phyloP scores from a whole-genome alignment of 2,888 invertebrate genomes.

The Andrena camellia region DNA sequence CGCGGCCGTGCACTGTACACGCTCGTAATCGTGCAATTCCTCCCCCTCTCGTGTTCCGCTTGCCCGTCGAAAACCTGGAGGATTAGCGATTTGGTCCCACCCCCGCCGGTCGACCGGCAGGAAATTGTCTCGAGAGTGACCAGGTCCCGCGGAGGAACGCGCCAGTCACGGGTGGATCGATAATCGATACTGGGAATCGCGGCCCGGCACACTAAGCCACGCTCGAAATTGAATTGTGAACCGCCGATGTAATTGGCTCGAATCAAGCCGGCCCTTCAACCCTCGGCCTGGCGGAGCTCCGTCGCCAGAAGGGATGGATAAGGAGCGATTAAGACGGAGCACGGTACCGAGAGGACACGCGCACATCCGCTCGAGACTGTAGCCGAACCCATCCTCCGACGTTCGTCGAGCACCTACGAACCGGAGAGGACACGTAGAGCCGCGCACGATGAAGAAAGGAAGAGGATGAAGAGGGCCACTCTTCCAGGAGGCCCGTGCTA shows the following conservation, averaged over 20 bases:
- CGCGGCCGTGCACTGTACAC: constrained; percentile 13
- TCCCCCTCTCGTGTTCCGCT: background rate
- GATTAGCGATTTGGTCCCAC: constrained; percentile 38
- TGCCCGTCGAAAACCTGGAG: constrained; percentile 25
- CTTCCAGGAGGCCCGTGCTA: constrained; percentile 63
- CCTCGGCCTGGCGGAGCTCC: background rate
- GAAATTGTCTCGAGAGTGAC: constrained; percentile 52
- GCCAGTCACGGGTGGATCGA: constrained; percentile 58
- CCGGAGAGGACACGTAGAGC: background rate
- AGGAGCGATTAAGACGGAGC: constrained; percentile 76
- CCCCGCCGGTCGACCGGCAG: constrained; percentile 14
- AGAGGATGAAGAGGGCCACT: constrained; percentile 59
- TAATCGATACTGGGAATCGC: constrained; percentile 63
- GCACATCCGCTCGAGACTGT: constrained; percentile 6
- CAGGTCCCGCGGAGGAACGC: constrained; percentile 21
- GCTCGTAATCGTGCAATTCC: constrained; percentile 42
- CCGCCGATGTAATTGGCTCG: constrained; percentile 79
- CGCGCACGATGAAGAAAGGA: background rate
- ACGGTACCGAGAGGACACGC: constrained; percentile 22
- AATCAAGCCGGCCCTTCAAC: constrained; percentile 68
- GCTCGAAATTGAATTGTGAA: constrained; percentile 78
- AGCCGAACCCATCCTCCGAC: background rate
- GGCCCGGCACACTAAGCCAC: constrained; percentile 14
- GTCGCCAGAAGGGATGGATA: constrained; percentile 64
- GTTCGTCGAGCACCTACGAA: constrained; percentile 6